Evolutionary conservation across 2,888 invertebrate species (phyloP).

Genomic region (Blastobasis lacticolella): DNA sequence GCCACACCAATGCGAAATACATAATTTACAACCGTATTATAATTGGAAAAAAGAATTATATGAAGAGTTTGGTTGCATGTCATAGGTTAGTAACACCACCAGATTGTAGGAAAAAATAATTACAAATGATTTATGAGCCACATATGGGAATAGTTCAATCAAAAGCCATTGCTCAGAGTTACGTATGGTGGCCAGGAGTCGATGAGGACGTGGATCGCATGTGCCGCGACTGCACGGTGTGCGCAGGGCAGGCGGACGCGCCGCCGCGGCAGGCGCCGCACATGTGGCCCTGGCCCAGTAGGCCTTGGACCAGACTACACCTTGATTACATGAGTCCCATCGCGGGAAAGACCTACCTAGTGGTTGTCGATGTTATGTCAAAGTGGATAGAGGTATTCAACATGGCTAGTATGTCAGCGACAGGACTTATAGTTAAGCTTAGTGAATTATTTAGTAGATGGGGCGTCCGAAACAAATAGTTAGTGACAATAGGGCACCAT

Average conservation of each 20-base stretch:
- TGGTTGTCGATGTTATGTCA: slow-evolving; percentile 9
- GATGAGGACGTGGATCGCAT: slow-evolving; percentile 2
- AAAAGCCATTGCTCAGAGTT: slow-evolving; percentile 2
- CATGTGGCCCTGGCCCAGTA: slow-evolving; percentile 2
- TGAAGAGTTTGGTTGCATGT: not conserved
- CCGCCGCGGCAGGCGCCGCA: slow-evolving; percentile 1
- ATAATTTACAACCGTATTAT: too few relatives aligned
- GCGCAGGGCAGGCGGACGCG: slow-evolving; percentile 5
- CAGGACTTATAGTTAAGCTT: not conserved
- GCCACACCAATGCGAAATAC: not conserved
- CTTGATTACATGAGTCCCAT: slow-evolving; percentile 1
- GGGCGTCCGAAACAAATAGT: slow-evolving; percentile 9
- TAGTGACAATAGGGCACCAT: slow-evolving; percentile 6
- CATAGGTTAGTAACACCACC: not conserved
- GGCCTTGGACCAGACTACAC: slow-evolving; percentile 13
- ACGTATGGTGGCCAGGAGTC: slow-evolving; percentile 4
- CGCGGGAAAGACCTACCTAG: slow-evolving; percentile 7
- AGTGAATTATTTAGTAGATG: slow-evolving; percentile 2
- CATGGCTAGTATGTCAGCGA: slow-evolving; percentile 9
- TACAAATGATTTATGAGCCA: not conserved
- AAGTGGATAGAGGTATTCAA: slow-evolving; percentile 15
- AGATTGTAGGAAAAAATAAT: not conserved
- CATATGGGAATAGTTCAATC: slow-evolving; percentile 5
- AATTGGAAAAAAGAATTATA: slow-evolving; percentile 10
- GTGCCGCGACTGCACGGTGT: not conserved